phyloP scores from a whole-genome alignment of 2,888 invertebrate genomes.

The Hypercompe scribonia region DNA sequence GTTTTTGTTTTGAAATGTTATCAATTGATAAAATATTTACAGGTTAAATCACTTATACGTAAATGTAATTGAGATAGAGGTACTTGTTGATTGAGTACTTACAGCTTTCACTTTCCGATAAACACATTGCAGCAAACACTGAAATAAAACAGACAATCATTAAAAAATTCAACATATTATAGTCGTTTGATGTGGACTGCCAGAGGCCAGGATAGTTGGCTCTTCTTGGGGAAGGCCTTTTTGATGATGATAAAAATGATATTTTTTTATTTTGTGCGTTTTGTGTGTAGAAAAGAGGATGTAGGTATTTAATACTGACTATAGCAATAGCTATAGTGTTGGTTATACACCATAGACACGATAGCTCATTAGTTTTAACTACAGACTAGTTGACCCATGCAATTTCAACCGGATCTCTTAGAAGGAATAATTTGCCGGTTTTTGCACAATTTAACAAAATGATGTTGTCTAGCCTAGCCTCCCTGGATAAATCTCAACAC shows the following conservation, averaged over 20 bases:
- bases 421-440: background rate
- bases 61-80: background rate
- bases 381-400: background rate
- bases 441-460: background rate
- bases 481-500: too few species aligned
- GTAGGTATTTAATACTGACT: background rate
- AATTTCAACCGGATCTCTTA: background rate
- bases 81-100: constrained; percentile 69
- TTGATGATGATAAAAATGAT: too few species aligned
- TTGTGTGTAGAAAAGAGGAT: background rate
- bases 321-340: too few species aligned
- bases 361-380: too few species aligned
- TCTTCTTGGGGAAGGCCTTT: too few species aligned
- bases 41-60: background rate
- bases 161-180: background rate
- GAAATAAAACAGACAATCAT: constrained; percentile 68
- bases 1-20: background rate
- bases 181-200: background rate
- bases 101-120: constrained; percentile 93
- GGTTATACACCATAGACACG: too few species aligned
- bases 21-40: background rate
- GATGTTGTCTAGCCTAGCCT: too few species aligned
- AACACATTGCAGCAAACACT: constrained; percentile 93
- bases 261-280: background rate
- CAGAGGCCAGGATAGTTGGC: too few species aligned